These are phyloP conservation scores for Thalassophryne amazonica DNA, from an alignment of 2,797 vertebrate genomes.

Conservation along the genomic window DNA sequence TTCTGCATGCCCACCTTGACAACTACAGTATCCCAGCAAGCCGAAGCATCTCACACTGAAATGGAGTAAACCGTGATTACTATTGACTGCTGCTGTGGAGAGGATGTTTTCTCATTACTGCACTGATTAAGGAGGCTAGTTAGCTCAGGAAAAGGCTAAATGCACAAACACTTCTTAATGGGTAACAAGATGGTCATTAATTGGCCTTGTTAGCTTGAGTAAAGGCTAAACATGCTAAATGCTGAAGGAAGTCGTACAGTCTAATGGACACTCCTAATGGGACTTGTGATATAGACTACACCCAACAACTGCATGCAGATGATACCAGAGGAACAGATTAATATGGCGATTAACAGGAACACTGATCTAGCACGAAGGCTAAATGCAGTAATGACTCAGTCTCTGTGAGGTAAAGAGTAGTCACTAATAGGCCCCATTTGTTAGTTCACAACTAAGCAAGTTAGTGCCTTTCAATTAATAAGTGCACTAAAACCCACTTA, in stretches of 20 bases:
- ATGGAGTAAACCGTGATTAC: slow-evolving; percentile 96
- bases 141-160: slow-evolving; percentile 82
- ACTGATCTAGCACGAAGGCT: slow-evolving; percentile 38
- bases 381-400: slow-evolving; percentile 48
- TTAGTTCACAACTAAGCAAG: slow-evolving; percentile 28
- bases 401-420: slow-evolving; percentile 39
- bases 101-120: slow-evolving; percentile 98
- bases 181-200: slow-evolving; percentile 71
- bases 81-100: slow-evolving; percentile 98
- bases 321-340: slow-evolving; percentile 45
- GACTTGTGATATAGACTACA: slow-evolving; percentile 48
- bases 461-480: slow-evolving; percentile 26
- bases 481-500: slow-evolving; percentile 34
- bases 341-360: slow-evolving; percentile 49
- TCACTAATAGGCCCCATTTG: slow-evolving; percentile 30
- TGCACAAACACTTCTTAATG: slow-evolving; percentile 75
- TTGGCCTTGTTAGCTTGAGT: slow-evolving; percentile 65
- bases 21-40: slow-evolving; percentile 43
- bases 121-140: slow-evolving; percentile 90
- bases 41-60: slow-evolving; percentile 60
- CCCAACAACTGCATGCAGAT: slow-evolving; percentile 27
- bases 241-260: slow-evolving; percentile 23
- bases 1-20: slow-evolving; percentile 19
- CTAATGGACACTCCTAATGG: slow-evolving; percentile 58
- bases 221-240: slow-evolving; percentile 63